Percentiles rank a stretch among this genome's conserved stretches.
Conservation (phyloP, 1,140 invertebrate species). For the Nixonia krombeini region DNA sequence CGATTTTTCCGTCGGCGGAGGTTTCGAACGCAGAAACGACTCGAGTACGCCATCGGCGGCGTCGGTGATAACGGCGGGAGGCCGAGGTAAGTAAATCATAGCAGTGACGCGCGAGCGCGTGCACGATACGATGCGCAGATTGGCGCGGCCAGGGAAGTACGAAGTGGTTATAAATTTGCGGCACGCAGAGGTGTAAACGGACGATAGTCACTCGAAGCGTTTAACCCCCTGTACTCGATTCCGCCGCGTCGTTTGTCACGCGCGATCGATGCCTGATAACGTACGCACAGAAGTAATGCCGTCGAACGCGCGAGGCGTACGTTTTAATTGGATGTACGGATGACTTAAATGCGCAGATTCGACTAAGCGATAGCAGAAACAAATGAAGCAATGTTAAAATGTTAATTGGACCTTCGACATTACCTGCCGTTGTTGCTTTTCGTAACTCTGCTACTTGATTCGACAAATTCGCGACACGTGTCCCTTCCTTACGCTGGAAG, state of each 20-base stretch:
- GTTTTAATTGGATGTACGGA: slow-evolving; percentile 51
- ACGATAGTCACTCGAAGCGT: slow-evolving; percentile 50
- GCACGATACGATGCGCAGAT: slow-evolving; percentile 50
- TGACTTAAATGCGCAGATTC: slow-evolving; percentile 46
- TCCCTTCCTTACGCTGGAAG: too few relatives aligned
- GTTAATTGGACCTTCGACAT: too few relatives aligned
- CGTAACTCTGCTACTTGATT: too few relatives aligned
- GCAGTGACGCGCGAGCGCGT: slow-evolving; percentile 45
- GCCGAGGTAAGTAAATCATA: slow-evolving; percentile 52
- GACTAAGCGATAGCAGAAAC: slow-evolving; percentile 44
- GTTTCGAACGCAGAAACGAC: too few relatives aligned
- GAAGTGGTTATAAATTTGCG: slow-evolving; percentile 60
- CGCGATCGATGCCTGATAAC: slow-evolving; percentile 50
- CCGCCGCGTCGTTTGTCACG: slow-evolving; percentile 49
- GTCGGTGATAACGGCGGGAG: too few relatives aligned
- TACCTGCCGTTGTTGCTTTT: too few relatives aligned
- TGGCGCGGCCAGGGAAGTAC: slow-evolving; percentile 51
- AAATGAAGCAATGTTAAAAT: too few relatives aligned
- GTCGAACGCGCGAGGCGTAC: slow-evolving; percentile 45
- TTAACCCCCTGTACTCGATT: slow-evolving; percentile 51
- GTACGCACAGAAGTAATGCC: slow-evolving; percentile 50
- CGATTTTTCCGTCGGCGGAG: too few relatives aligned
- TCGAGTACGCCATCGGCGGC: too few relatives aligned
- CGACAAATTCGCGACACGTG: too few relatives aligned
- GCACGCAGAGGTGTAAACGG: slow-evolving; percentile 54